These are phyloP conservation scores for Emydocephalus ijimae DNA, from an alignment of 2,113 vertebrate species.

Conservation along the genomic window DNA sequence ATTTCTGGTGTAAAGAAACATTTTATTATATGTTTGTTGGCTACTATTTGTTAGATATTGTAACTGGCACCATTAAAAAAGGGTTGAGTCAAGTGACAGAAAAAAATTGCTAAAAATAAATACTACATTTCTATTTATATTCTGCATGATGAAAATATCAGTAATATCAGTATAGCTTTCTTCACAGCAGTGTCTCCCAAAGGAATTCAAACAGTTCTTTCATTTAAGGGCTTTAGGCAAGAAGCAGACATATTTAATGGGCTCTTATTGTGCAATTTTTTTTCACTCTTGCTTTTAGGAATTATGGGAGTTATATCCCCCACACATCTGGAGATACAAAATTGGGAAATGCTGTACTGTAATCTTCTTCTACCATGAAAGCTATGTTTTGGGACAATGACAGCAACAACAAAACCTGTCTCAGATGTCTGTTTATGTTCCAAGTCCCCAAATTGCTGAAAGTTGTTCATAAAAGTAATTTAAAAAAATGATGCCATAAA, in stretches of 20 bases:
- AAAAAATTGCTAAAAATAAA: not conserved
- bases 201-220: not conserved
- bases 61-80: not conserved
- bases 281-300: not conserved
- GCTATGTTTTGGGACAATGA: not conserved
- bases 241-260: not conserved
- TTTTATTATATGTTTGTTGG: not conserved
- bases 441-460: not conserved
- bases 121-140: not conserved
- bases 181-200: not conserved
- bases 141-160: not conserved
- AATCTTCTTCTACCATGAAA: not conserved
- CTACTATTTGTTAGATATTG: not conserved
- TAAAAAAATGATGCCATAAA: not conserved
- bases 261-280: not conserved
- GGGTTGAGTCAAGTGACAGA: not conserved
- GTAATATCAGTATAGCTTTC: not conserved
- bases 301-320: not conserved
- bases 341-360: not conserved
- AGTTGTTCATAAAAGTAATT: not conserved
- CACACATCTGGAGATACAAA: not conserved
- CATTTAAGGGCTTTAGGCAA: not conserved
- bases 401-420: not conserved
- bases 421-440: not conserved
- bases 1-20: not conserved